phyloP scores from a whole-genome alignment of 2,113 vertebrate genomes.

The Neodon shergylaensis region DNA sequence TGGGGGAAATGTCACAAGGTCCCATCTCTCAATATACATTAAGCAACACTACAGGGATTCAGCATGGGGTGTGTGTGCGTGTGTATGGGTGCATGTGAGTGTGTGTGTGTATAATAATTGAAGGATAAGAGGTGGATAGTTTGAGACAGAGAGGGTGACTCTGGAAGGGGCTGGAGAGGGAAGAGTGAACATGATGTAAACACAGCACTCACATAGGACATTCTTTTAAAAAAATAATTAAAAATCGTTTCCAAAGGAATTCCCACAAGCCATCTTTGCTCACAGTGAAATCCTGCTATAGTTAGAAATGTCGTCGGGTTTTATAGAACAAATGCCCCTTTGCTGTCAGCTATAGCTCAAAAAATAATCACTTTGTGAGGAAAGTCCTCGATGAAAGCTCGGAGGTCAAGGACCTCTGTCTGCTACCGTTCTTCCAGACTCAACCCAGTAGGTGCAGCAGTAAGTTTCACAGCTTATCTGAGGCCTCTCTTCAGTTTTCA shows the following conservation, averaged over 20 bases:
- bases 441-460: neutral
- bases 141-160: too few relatives aligned
- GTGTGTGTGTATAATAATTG: neutral
- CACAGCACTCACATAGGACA: neutral
- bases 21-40: too few relatives aligned
- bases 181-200: neutral
- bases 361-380: conserved; percentile 52
- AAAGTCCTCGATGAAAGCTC: neutral
- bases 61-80: neutral
- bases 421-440: neutral
- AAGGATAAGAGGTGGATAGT: neutral
- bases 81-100: neutral
- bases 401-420: conserved; percentile 38
- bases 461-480: conserved; percentile 29
- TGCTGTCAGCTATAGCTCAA: conserved; percentile 21
- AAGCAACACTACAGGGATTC: neutral
- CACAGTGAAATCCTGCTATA: neutral
- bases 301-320: conserved; percentile 33
- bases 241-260: conserved; percentile 34
- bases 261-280: neutral
- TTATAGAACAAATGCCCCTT: conserved; percentile 35
- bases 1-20: neutral
- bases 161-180: neutral
- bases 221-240: neutral
- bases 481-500: conserved; percentile 23